Base-by-base conservation (phyloP, 1,140 invertebrate species). In the Ceratosolen solmsi region DNA sequence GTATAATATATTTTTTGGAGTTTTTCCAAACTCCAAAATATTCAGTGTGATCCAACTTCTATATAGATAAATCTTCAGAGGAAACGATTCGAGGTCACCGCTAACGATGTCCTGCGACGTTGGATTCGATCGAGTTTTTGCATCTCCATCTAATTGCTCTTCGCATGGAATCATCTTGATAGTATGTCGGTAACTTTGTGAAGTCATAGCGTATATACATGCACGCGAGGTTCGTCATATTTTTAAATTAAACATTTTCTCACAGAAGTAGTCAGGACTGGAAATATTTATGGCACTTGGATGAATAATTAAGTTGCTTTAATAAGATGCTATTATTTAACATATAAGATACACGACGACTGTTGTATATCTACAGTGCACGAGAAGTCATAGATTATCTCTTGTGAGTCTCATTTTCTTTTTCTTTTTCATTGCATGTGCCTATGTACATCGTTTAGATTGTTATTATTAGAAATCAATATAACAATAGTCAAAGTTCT, bases 81-180 rank as follows among this genome's bases (percentile, higher is more conserved):
- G 49, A 79, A 71, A 79, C 15, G 22, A 56, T 54, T 17, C 77
- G 54, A 79, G 65, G 65, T 58, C 33, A 65, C 3, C 1, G 1
- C 22, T 60, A 75, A 75, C 22, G 41, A 49, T 51, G n/a, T n/a
- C n/a, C n/a, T n/a, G n/a, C n/a, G n/a, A n/a, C 60, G n/a, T 78
- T 68, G 27, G 27, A 15, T 68, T 79, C 41, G 65, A 54, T 71
- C 65, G 49, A 79, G 13, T 79, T 71, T 79, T 79, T 79, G 77
- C 49, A 25, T 71, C 33, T 36, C 25, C 2, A 20, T 25, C 49
- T 65, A 51, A 65, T 49, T 70, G 41, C 27, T 7, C 22, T 60
- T 68, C 17, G 30, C 2, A 71, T 22, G 9, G 11, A 49, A 11
- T 41, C 60, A 75, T 56, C 56, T 20, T 33, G n/a, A 60, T 60